Conservation (phyloP, 53 echinoderm and acorn worm genomes). For the Arbacia lixula region DNA sequence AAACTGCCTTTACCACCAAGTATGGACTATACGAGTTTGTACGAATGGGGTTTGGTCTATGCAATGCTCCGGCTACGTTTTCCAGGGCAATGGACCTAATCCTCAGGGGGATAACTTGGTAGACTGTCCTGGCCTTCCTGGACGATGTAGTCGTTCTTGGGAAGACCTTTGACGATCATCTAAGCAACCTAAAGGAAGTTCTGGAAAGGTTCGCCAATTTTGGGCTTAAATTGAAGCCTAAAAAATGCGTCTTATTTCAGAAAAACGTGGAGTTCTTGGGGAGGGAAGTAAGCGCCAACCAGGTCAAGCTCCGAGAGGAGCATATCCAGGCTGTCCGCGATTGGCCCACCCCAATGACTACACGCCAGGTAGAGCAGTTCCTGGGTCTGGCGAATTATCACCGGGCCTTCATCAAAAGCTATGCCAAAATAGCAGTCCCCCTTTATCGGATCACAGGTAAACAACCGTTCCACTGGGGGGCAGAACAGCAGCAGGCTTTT, state of each 20-base stretch:
- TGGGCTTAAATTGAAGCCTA: slow-evolving; percentile 24
- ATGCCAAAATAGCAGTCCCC: slow-evolving; percentile 7
- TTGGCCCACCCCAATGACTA: slow-evolving; percentile 45
- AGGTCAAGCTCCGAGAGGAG: too few relatives aligned
- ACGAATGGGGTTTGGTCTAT: too few relatives aligned
- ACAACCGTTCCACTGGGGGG: slow-evolving; percentile 13
- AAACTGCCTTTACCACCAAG: slow-evolving; percentile 21
- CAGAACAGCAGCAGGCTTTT: slow-evolving; percentile 24
- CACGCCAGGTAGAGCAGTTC: slow-evolving; percentile 50
- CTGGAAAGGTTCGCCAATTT: neutral
- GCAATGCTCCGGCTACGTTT: too few relatives aligned
- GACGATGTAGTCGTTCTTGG: slow-evolving; percentile 36
- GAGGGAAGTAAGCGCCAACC: too few relatives aligned
- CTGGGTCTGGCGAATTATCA: slow-evolving; percentile 56
- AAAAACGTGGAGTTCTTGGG: too few relatives aligned
- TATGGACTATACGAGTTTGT: too few relatives aligned
- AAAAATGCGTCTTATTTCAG: slow-evolving; percentile 42
- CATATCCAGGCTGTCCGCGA: too few relatives aligned
- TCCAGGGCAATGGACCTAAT: too few relatives aligned
- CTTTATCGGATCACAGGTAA: slow-evolving; percentile 26
- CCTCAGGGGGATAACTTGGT: slow-evolving; percentile 41
- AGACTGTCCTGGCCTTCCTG: slow-evolving; percentile 36
- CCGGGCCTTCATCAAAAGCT: slow-evolving; percentile 7
- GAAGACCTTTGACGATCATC: slow-evolving; percentile 22
- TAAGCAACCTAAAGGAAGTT: neutral